phyloP scores from a whole-genome alignment of 2,113 vertebrate species.

The Cyanoliseus patagonus region DNA sequence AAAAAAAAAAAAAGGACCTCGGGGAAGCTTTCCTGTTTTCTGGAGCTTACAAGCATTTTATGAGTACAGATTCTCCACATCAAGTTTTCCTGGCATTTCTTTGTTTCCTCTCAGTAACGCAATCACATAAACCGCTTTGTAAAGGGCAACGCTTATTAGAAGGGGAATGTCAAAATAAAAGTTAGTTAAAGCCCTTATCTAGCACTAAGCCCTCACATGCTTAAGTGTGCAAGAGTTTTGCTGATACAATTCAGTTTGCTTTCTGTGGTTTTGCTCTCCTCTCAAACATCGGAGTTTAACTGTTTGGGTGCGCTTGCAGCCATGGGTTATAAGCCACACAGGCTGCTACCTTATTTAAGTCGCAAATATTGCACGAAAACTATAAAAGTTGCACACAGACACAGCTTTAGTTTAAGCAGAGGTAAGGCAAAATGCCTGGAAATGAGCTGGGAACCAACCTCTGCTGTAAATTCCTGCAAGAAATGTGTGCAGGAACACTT shows the following conservation, averaged over 20 bases:
- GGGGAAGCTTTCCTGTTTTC: constrained; percentile 1
- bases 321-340: neutral
- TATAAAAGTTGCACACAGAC: neutral
- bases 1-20: neutral
- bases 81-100: constrained; percentile 52
- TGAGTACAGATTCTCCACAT: constrained; percentile 35
- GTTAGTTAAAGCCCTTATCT: constrained; percentile 1
- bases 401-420: neutral
- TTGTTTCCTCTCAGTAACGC: constrained; percentile 55
- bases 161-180: constrained; percentile 59
- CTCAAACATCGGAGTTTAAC: neutral
- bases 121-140: constrained; percentile 4
- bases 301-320: neutral
- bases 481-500: neutral
- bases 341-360: neutral
- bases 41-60: neutral
- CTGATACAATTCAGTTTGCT: neutral
- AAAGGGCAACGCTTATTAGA: neutral
- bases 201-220: neutral
- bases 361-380: neutral
- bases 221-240: neutral
- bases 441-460: neutral
- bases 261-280: neutral
- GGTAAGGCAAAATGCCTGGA: neutral
- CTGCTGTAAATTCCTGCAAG: neutral